These are phyloP conservation scores for Seira sanloemensis DNA, from an alignment of 2,888 invertebrate genomes.

Conservation along the genomic window DNA sequence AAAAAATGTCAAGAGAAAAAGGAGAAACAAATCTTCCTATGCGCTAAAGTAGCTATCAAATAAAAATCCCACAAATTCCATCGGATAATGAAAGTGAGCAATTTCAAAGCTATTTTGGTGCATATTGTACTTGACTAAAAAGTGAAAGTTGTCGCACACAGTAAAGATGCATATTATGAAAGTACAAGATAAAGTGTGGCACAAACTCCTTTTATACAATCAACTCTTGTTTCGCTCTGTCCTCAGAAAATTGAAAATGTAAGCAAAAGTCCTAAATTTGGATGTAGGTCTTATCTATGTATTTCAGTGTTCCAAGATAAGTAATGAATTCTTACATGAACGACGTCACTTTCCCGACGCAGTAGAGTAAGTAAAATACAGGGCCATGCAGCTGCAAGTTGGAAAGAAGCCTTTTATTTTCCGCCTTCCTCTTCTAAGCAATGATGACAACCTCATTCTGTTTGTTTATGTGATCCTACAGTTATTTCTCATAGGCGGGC, in stretches of 20 bases:
- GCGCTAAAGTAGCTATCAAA: slow-evolving; percentile 46
- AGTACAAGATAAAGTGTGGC: slow-evolving; percentile 5
- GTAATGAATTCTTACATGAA: too few relatives aligned
- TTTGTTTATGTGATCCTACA: not conserved
- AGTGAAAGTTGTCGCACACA: not conserved
- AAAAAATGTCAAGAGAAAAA: not conserved
- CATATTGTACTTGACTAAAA: not conserved
- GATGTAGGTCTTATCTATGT: not conserved
- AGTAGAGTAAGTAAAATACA: too few relatives aligned
- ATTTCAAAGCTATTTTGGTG: slow-evolving; percentile 7
- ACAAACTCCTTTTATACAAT: not conserved
- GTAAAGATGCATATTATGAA: not conserved
- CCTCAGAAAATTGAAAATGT: slow-evolving; percentile 22
- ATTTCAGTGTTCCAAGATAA: too few relatives aligned
- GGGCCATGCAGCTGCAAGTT: too few relatives aligned
- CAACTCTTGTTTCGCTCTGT: slow-evolving; percentile 13
- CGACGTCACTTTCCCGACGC: too few relatives aligned
- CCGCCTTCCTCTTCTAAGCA: not conserved
- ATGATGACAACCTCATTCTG: not conserved
- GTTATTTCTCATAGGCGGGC: not conserved
- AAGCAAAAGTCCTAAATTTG: not conserved
- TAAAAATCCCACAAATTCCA: slow-evolving; percentile 59
- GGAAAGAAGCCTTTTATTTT: not conserved
- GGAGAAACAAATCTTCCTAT: not conserved
- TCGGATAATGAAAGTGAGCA: slow-evolving; percentile 38